A percentile compares a stretch with the other conserved stretches of the same genome.
Evolutionary conservation across 2,888 invertebrate species (phyloP).

Genomic region (Protula sp.): DNA sequence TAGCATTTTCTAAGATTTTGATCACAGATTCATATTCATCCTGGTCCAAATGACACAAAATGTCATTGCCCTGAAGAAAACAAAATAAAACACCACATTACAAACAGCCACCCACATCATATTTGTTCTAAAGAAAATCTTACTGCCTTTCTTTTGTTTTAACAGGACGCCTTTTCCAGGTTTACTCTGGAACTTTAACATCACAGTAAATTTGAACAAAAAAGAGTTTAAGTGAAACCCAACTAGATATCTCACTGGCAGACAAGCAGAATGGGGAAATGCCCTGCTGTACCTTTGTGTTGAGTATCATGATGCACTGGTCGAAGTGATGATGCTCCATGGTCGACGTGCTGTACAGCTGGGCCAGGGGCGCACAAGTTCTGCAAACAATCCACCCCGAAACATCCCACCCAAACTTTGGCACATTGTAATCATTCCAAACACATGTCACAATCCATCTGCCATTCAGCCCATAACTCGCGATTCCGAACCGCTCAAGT

Average conservation of each 20-base stretch:
- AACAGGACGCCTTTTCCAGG: no score
- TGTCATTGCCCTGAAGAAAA: conserved; percentile 71
- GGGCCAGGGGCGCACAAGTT: conserved; percentile 60
- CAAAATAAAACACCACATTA: neutral
- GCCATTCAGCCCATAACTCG: neutral
- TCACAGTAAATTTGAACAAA: no score
- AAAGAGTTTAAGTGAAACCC: no score
- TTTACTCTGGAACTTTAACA: no score
- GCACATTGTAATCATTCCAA: conserved; percentile 3
- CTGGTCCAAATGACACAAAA: conserved; percentile 40
- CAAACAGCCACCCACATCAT: no score
- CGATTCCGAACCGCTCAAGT: neutral
- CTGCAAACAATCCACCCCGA: conserved; percentile 62
- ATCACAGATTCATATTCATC: conserved; percentile 43
- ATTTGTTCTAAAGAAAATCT: no score
- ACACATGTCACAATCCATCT: neutral
- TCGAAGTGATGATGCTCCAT: conserved; percentile 53
- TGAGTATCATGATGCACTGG: conserved; percentile 52
- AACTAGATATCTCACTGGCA: no score
- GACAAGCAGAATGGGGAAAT: no score
- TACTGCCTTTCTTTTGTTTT: no score
- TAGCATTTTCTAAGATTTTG: conserved; percentile 44
- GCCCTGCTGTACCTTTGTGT: conserved; percentile 75
- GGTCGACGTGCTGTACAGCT: conserved; percentile 50
- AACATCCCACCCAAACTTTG: no score